Conservation (phyloP, 2,797 vertebrate species). For the Parauchenoglanis ngamensis region DNA sequence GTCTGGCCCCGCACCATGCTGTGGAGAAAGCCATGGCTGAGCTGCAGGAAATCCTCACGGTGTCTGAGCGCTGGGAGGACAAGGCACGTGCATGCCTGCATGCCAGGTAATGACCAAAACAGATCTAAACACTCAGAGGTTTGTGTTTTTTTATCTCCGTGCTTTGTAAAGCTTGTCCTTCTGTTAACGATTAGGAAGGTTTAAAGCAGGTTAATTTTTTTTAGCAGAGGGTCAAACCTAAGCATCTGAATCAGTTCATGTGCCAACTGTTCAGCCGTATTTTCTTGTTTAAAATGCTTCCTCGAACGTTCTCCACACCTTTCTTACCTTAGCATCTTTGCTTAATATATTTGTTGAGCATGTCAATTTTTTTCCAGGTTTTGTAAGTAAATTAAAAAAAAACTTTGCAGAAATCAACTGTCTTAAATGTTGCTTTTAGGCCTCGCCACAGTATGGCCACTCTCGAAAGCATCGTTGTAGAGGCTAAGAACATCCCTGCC, state of each 20-base stretch:
- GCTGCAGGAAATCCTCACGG: conserved; percentile 94
- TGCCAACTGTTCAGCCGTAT: neutral
- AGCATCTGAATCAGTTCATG: neutral
- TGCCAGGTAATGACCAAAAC: conserved; percentile 79
- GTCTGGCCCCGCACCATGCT: conserved; percentile 93
- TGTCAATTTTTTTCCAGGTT: neutral
- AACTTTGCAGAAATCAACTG: neutral
- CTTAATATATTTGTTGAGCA: neutral
- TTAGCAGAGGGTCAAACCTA: neutral
- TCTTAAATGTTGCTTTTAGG: conserved; percentile 64
- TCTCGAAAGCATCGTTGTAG: conserved; percentile 91
- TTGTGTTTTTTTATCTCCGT: neutral
- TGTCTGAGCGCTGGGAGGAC: conserved; percentile 97
- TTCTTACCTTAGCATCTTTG: neutral
- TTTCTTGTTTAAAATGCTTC: neutral
- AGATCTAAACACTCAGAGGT: neutral
- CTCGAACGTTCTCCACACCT: neutral
- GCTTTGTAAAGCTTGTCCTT: neutral
- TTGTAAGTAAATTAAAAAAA: neutral
- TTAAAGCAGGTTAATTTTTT: neutral
- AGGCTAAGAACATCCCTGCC: conserved; percentile 95
- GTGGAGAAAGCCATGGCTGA: conserved; percentile 99
- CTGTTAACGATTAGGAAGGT: neutral
- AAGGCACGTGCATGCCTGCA: conserved; percentile 93
- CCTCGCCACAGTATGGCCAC: conserved; percentile 90